phyloP scores from a whole-genome alignment of 2,113 vertebrate species.

The Carassius auratus region DNA sequence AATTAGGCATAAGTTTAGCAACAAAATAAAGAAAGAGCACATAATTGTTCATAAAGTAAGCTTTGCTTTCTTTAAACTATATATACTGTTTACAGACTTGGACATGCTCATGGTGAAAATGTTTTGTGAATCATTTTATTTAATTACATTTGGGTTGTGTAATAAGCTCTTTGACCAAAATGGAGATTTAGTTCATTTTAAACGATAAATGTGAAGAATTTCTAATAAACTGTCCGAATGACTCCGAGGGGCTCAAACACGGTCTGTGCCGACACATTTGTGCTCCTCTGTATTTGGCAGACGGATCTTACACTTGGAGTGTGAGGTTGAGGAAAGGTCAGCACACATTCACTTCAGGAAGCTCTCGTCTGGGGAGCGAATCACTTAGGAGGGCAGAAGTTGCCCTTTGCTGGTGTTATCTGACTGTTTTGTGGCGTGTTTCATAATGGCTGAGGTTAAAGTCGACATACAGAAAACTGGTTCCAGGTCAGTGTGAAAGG shows the following conservation, averaged over 20 bases:
- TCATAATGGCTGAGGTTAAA: slow-evolving; percentile 20
- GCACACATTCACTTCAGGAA: slow-evolving; percentile 52
- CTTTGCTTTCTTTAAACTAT: too few species aligned
- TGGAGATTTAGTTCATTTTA: background rate
- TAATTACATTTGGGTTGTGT: background rate
- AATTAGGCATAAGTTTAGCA: too few species aligned
- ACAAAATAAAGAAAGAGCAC: too few species aligned
- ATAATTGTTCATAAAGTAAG: too few species aligned
- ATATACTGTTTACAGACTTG: background rate
- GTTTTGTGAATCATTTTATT: background rate
- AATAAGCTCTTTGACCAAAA: background rate
- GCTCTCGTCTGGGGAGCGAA: slow-evolving; percentile 64
- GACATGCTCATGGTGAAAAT: background rate
- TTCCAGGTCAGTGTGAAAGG: slow-evolving; percentile 8
- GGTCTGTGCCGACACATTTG: background rate
- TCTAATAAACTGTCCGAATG: slow-evolving; percentile 33
- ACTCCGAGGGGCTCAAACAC: background rate
- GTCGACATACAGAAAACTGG: background rate
- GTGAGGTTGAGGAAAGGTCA: slow-evolving; percentile 52
- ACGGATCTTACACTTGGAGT: slow-evolving; percentile 12
- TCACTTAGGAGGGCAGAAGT: slow-evolving; percentile 52
- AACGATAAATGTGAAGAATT: slow-evolving; percentile 46
- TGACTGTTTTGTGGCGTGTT: background rate
- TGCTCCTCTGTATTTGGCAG: slow-evolving; percentile 55
- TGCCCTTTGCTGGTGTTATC: slow-evolving; percentile 5